Evolutionary conservation across 1,140 invertebrate genomes (phyloP), one percentile per base, ranked within the genome.

Genomic region (Achroia grisella): DNA sequence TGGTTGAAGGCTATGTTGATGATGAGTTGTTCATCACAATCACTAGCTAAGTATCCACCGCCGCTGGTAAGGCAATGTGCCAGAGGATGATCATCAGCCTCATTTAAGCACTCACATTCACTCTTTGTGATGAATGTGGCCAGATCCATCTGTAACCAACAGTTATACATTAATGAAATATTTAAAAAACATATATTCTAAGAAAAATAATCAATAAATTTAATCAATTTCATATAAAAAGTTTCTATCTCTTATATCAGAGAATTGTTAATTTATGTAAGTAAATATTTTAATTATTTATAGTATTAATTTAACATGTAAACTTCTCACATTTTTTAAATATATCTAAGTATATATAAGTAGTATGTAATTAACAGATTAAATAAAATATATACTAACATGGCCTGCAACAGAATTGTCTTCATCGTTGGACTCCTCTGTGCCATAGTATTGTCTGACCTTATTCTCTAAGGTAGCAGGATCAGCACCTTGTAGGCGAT

Each of bases 51-150:
- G 73, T 92, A 97, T 14, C 92, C 93, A 50, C 89, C 91, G 8
- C 89, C 89, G 33, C 90, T 87, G 23, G 90, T 90, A 11, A 99
- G 87, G 59, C 91, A 91, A 61, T 95, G 90, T 11, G 86, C 72
- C 33, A 99, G 87, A 35, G 92, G 91, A 86, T 99, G 96, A 41
- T 98, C 93, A 86, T 99, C 97, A 9, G 94, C 91, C 85, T 99
- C 97, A 87, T 99, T 99, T 30, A 99, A 87, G 80, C 98, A 99
- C 87, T 99, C 98, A 85, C 96, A 97, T 61, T 94, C 91, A 54
- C 89, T 89, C 84, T 96, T 97, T 33, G 90, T 90, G 47, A 99
- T 95, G 65, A 98, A 96, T 29, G 91, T 89, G 37, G 75, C 86
- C 11, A 99, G 82, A 83, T 99, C 97, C 91, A 98, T 95, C 95